Evolutionary conservation across 2,797 vertebrate species (phyloP).

Genomic region (Fistularia commersonii): DNA sequence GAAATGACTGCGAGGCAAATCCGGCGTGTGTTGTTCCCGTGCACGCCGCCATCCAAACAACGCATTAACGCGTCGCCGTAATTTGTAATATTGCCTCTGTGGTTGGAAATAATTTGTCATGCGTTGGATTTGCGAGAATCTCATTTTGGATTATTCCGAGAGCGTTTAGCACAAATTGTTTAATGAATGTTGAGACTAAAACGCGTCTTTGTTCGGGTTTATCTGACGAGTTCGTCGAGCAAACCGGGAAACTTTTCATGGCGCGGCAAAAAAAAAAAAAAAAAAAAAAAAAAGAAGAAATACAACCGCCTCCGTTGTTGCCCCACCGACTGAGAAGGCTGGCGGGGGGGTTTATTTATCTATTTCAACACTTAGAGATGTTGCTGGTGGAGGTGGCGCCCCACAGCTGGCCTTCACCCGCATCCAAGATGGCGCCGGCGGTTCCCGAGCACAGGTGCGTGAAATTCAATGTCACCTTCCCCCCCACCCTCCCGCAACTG

Average conservation of each 20-base stretch:
- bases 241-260: conserved; percentile 15
- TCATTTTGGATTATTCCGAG: conserved; percentile 55
- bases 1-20: conserved; percentile 70
- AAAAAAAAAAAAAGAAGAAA: too few relatives aligned
- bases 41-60: conserved; percentile 61
- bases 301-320: too few relatives aligned
- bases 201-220: conserved; percentile 20
- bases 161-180: conserved; percentile 51
- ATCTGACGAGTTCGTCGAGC: conserved; percentile 1
- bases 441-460: conserved; percentile 47
- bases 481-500: conserved; percentile 56
- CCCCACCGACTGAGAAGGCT: too few relatives aligned
- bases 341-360: not conserved
- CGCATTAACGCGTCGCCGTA: conserved; percentile 62
- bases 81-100: conserved; percentile 60
- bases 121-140: conserved; percentile 56
- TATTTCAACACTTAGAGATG: conserved; percentile 11
- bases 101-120: conserved; percentile 63
- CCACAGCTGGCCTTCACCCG: conserved; percentile 28
- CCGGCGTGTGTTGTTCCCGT: conserved; percentile 61
- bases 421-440: conserved; percentile 55
- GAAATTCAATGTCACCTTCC: conserved; percentile 69
- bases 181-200: conserved; percentile 36
- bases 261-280: not conserved
- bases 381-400: conserved; percentile 16